Percentiles rank a stretch among this genome's conserved stretches.
Conservation (phyloP, 2,797 vertebrate genomes). For the Tiaroga cobitis region DNA sequence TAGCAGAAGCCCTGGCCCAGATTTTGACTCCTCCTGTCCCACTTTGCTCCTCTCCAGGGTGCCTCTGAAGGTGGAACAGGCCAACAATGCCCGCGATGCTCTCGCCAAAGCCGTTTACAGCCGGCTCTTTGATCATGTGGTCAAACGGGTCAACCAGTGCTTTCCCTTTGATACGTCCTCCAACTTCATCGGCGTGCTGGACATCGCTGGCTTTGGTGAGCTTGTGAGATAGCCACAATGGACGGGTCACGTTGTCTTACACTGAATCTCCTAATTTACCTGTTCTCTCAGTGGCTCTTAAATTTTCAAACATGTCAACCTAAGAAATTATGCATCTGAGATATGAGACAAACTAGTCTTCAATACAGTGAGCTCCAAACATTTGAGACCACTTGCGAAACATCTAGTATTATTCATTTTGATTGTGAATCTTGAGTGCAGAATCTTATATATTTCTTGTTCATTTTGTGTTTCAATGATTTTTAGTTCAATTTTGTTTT, state of each 20-base stretch:
- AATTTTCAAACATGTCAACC: neutral
- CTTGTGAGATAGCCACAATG: constrained; percentile 19
- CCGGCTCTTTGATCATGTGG: constrained; percentile 96
- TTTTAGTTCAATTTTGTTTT: neutral
- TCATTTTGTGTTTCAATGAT: neutral
- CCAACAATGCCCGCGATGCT: constrained; percentile 95
- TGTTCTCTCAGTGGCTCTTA: neutral
- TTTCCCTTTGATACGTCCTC: constrained; percentile 94
- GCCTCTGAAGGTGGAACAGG: constrained; percentile 98
- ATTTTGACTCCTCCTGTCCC: constrained; percentile 68
- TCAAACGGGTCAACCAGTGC: constrained; percentile 96
- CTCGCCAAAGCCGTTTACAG: constrained; percentile 97
- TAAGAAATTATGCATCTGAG: neutral
- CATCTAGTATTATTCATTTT: neutral
- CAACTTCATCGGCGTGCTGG: constrained; percentile 96
- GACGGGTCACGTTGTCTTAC: too few species aligned
- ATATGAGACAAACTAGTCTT: neutral
- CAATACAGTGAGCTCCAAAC: neutral
- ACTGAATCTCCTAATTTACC: neutral
- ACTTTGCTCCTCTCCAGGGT: constrained; percentile 81
- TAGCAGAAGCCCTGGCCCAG: constrained; percentile 62
- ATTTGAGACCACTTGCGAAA: neutral
- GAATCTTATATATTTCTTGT: neutral
- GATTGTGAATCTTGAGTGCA: neutral
- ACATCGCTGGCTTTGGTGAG: constrained; percentile 98